phyloP scores from a whole-genome alignment of 2,113 vertebrate species.

The Ceratotherium simum region DNA sequence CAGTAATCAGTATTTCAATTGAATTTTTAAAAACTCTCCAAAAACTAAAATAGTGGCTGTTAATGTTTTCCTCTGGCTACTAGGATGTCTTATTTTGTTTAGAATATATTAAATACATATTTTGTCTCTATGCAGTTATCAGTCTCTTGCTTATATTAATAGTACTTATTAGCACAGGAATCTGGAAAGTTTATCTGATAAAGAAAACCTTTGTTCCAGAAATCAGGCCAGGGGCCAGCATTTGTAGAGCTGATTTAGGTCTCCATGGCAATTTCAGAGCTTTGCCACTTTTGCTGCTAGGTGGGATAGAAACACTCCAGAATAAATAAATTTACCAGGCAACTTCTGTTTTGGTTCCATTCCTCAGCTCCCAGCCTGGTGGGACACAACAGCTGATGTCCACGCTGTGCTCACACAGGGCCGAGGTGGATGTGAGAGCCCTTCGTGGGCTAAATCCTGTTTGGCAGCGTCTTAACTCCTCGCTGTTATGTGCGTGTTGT shows the following conservation, averaged over 20 bases:
- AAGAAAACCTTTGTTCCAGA: constrained; percentile 29
- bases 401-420: fast-evolving
- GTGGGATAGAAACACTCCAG: neutral
- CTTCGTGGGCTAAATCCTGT: neutral
- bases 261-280: constrained; percentile 44
- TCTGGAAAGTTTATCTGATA: neutral
- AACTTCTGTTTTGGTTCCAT: neutral
- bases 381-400: neutral
- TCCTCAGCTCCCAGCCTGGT: neutral
- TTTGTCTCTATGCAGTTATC: neutral
- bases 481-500: neutral
- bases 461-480: neutral
- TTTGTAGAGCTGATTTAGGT: neutral
- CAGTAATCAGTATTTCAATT: neutral
- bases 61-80: neutral
- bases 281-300: neutral
- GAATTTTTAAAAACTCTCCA: neutral
- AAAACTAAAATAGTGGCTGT: neutral
- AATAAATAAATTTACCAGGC: neutral
- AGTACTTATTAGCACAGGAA: neutral
- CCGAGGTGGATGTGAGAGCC: neutral
- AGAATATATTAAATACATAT: neutral
- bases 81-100: neutral
- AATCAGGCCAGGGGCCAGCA: neutral
- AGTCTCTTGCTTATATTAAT: neutral